Percentiles rank a stretch among this genome's conserved stretches.
Conservation (phyloP, 2,113 vertebrate species). For the Gymnogyps californianus region DNA sequence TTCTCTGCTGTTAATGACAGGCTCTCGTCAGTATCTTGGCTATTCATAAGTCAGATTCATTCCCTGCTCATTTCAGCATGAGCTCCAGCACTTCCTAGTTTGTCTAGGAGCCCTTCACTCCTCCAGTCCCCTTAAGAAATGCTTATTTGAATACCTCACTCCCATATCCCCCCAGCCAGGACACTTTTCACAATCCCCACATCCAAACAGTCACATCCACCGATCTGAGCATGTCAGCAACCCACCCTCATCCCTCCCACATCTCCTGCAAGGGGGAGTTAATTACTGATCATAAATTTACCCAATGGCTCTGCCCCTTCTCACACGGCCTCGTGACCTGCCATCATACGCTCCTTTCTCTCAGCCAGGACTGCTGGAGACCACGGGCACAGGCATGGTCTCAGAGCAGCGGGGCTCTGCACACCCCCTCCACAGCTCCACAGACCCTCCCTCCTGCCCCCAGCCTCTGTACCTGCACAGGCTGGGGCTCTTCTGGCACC, state of each 20-base stretch:
- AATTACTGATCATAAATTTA: not conserved
- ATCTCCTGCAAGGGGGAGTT: not conserved
- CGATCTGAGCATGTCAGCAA: not conserved
- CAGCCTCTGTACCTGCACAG: conserved; percentile 78
- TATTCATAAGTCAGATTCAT: not conserved
- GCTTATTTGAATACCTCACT: not conserved
- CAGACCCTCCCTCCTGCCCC: not conserved
- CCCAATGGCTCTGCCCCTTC: not conserved
- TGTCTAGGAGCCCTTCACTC: not conserved
- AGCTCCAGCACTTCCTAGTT: not conserved
- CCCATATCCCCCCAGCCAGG: not conserved
- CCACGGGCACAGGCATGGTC: not conserved
- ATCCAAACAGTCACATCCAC: not conserved
- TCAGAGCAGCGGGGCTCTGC: not conserved
- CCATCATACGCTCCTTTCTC: not conserved
- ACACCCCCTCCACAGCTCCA: rapidly evolving
- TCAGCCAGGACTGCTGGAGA: not conserved
- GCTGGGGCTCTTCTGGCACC: conserved; percentile 80
- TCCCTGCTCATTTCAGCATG: not conserved
- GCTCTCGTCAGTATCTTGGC: not conserved
- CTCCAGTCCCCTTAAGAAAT: not conserved
- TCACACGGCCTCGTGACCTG: not conserved
- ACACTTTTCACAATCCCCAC: not conserved
- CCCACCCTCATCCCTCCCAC: not conserved
- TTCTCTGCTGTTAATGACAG: not conserved